Conservation (phyloP, 2,888 invertebrate species). For the Catocala fraxini region DNA sequence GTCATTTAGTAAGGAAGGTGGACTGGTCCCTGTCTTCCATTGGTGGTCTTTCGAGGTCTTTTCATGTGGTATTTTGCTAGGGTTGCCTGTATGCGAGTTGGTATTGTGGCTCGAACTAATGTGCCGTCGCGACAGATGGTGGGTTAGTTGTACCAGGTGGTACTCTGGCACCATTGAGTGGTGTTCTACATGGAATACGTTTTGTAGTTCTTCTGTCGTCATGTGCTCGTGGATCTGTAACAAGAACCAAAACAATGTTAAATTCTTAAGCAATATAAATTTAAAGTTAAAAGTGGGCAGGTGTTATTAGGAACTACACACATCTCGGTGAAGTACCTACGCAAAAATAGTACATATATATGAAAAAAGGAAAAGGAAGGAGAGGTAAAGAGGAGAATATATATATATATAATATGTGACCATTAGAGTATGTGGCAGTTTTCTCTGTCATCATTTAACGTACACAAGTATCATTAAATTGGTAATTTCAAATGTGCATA, state of each 20-base stretch:
- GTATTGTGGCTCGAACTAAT: conserved; percentile 67
- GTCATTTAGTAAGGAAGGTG: conserved; percentile 78
- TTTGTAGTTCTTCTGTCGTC: conserved; percentile 93
- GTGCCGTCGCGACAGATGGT: conserved; percentile 85
- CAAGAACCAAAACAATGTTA: conserved; percentile 51
- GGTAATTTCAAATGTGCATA: too few relatives aligned
- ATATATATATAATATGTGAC: too few relatives aligned
- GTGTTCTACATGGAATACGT: conserved; percentile 94
- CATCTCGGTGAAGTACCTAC: too few relatives aligned
- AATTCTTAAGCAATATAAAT: not conserved
- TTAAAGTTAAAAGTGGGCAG: not conserved
- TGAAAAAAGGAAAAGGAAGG: too few relatives aligned
- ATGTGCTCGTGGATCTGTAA: conserved; percentile 96
- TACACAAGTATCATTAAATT: too few relatives aligned
- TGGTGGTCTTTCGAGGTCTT: conserved; percentile 62
- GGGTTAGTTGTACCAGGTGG: conserved; percentile 93
- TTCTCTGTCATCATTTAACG: too few relatives aligned
- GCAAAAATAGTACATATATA: too few relatives aligned
- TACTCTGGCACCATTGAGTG: conserved; percentile 94
- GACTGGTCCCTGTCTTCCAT: conserved; percentile 69
- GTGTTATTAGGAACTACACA: not conserved
- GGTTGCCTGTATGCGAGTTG: conserved; percentile 62
- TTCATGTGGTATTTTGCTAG: conserved; percentile 74
- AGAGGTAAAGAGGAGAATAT: too few relatives aligned
- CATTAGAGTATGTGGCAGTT: too few relatives aligned